These are phyloP conservation scores for Odontocerum albicorne DNA, from an alignment of 2,888 invertebrate species.

Conservation along the genomic window DNA sequence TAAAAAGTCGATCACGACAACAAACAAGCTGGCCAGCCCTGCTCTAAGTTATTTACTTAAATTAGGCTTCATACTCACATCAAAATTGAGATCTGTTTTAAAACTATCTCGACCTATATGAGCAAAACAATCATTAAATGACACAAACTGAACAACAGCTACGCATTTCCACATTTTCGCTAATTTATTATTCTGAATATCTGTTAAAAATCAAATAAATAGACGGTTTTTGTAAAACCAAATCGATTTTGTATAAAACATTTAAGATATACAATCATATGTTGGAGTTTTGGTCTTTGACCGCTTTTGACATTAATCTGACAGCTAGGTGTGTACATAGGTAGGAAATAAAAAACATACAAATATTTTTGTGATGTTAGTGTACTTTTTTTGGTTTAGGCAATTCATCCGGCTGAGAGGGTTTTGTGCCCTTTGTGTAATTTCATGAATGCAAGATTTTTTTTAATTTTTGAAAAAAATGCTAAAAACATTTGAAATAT, in stretches of 20 bases:
- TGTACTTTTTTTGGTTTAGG: too few relatives aligned
- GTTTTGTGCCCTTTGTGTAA: too few relatives aligned
- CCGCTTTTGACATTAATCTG: neutral
- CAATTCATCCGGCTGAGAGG: too few relatives aligned
- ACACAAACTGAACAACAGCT: conserved; percentile 27
- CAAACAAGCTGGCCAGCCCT: too few relatives aligned
- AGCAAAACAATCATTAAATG: conserved; percentile 34
- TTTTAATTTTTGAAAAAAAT: too few relatives aligned
- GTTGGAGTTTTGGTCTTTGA: neutral
- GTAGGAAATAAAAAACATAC: too few relatives aligned
- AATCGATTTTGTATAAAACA: neutral
- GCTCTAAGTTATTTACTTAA: too few relatives aligned
- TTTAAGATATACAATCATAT: neutral
- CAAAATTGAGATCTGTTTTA: conserved; percentile 1
- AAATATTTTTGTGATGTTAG: too few relatives aligned
- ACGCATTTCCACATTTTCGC: neutral
- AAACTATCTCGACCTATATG: conserved; percentile 27
- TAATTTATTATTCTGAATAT: neutral
- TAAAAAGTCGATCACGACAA: too few relatives aligned
- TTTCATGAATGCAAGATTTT: too few relatives aligned
- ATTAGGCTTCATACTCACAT: neutral
- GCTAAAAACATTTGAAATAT: too few relatives aligned
- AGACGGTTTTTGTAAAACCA: neutral
- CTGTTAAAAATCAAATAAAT: neutral
- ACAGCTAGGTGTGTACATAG: neutral